phyloP scores from a whole-genome alignment of 2,797 vertebrate species.

The Discoglossus pictus region DNA sequence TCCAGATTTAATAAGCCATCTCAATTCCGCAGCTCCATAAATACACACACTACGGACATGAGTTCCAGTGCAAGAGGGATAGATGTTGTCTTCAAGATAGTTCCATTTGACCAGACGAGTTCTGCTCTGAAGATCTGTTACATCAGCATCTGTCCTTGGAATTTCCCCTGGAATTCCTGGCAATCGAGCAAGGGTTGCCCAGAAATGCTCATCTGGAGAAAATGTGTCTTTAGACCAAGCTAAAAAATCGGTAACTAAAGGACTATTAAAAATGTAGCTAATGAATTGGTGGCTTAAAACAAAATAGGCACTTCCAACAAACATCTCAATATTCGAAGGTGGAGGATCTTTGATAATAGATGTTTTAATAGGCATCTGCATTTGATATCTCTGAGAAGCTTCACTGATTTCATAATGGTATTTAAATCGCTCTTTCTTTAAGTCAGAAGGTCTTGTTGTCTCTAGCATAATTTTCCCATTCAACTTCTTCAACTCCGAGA shows the following conservation, averaged over 20 bases:
- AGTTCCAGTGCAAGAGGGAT: constrained; percentile 84
- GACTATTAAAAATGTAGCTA: constrained; percentile 67
- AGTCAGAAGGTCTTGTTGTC: constrained; percentile 75
- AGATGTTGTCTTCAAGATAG: constrained; percentile 81
- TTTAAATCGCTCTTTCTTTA: constrained; percentile 82
- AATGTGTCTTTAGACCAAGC: constrained; percentile 88
- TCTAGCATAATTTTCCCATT: constrained; percentile 87
- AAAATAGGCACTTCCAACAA: constrained; percentile 91
- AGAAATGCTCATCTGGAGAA: constrained; percentile 92
- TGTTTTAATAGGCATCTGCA: constrained; percentile 78
- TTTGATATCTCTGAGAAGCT: constrained; percentile 77
- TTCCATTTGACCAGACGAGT: constrained; percentile 93
- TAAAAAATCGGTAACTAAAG: constrained; percentile 79
- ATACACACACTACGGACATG: constrained; percentile 90
- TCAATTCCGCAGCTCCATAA: constrained; percentile 84
- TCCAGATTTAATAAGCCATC: constrained; percentile 84
- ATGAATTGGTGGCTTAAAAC: constrained; percentile 81
- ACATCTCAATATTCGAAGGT: constrained; percentile 81
- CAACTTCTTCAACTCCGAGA: constrained; percentile 79
- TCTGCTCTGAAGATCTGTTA: constrained; percentile 88
- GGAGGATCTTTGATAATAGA: constrained; percentile 70
- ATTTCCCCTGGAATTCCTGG: constrained; percentile 84
- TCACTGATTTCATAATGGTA: constrained; percentile 78
- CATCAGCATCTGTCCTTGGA: constrained; percentile 70
- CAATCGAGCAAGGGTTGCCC: constrained; percentile 84